phyloP scores from a whole-genome alignment of 2,113 vertebrate species.

The Triplophysa siluroides region DNA sequence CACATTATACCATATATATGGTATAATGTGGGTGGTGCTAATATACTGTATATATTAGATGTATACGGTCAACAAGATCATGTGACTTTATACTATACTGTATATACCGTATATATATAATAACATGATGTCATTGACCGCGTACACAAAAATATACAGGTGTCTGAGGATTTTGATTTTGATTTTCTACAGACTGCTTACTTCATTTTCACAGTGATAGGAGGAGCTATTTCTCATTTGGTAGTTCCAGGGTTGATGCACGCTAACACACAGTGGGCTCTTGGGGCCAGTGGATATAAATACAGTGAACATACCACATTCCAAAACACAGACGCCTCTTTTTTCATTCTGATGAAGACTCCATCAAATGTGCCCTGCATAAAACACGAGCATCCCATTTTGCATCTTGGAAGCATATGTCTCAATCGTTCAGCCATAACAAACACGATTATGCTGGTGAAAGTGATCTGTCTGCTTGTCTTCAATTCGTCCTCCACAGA shows the following conservation, averaged over 20 bases:
- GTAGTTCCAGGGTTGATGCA: neutral
- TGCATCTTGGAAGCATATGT: constrained; percentile 51
- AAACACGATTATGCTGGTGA: constrained; percentile 56
- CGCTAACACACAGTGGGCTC: constrained; percentile 12
- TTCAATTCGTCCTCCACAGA: constrained; percentile 49
- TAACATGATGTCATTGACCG: too few relatives aligned
- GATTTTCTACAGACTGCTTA: neutral
- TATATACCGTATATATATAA: too few relatives aligned
- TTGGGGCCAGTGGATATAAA: constrained; percentile 9
- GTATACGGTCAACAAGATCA: too few relatives aligned
- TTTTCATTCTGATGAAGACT: constrained; percentile 46
- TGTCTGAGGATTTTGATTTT: too few relatives aligned
- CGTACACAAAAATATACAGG: neutral
- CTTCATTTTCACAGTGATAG: neutral
- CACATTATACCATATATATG: neutral
- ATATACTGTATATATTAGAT: too few relatives aligned
- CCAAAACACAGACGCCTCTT: neutral
- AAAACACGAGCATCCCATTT: constrained; percentile 44
- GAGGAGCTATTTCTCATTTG: constrained; percentile 22
- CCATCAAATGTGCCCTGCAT: constrained; percentile 40
- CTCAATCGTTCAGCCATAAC: constrained; percentile 56
- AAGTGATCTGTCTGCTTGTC: constrained; percentile 58
- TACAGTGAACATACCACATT: neutral
- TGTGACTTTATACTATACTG: too few relatives aligned
- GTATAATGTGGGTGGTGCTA: too few relatives aligned